Percentiles rank a stretch among this genome's conserved stretches.
phyloP scores from a whole-genome alignment of 2,113 vertebrate genomes.

The Rhizomys pruinosus region DNA sequence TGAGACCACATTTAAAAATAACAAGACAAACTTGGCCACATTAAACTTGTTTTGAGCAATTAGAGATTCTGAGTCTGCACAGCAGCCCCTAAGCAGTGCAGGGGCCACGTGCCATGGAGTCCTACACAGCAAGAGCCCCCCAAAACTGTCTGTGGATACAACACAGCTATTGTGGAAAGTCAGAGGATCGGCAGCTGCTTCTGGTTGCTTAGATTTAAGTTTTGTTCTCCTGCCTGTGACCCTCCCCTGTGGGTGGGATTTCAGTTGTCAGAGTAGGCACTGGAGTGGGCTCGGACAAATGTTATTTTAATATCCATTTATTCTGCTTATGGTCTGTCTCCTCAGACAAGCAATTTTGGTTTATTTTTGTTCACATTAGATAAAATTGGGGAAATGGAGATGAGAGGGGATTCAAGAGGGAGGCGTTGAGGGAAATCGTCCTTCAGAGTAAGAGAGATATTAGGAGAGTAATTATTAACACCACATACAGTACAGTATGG shows the following conservation, averaged over 20 bases:
- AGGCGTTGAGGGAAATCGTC: not conserved
- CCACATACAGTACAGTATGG: not conserved
- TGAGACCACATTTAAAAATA: not conserved
- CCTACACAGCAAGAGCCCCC: not conserved
- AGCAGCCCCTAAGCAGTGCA: not conserved
- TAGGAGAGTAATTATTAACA: not conserved
- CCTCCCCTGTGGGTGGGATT: too few species aligned
- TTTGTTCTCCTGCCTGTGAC: not conserved
- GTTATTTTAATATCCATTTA: not conserved
- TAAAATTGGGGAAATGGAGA: not conserved
- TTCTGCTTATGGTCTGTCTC: not conserved
- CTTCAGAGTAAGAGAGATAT: too few species aligned
- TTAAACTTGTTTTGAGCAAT: not conserved
- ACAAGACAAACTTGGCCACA: not conserved
- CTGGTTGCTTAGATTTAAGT: not conserved
- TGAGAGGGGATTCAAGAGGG: not conserved
- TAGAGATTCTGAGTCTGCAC: not conserved
- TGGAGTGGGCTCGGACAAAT: not conserved
- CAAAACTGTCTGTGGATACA: not conserved
- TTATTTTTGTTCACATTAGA: not conserved
- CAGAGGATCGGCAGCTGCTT: not conserved
- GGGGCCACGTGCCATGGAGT: not conserved
- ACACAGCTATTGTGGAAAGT: not conserved
- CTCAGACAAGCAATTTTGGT: not conserved
- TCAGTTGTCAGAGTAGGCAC: too few species aligned